These are phyloP conservation scores for Achroia grisella DNA, from an alignment of 1,140 invertebrate genomes.

Conservation along the genomic window DNA sequence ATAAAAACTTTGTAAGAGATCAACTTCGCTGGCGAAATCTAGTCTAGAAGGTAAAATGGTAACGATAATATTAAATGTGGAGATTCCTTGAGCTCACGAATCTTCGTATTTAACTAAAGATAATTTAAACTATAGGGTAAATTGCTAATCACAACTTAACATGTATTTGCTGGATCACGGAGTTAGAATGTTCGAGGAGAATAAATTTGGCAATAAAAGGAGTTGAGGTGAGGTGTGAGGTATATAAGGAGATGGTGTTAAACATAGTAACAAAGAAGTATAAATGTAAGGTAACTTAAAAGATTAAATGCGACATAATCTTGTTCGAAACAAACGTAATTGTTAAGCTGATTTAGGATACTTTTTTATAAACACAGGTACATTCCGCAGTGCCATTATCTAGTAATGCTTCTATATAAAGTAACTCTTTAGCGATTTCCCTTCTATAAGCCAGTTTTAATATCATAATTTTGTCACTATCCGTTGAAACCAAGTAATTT, in stretches of 20 bases:
- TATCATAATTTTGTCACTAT: constrained; percentile 5
- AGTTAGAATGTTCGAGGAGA: constrained; percentile 35
- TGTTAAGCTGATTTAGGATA: constrained; percentile 61
- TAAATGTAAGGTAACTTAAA: constrained; percentile 50
- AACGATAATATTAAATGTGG: constrained; percentile 38
- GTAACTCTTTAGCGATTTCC: constrained; percentile 41
- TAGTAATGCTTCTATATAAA: constrained; percentile 57
- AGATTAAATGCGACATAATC: constrained; percentile 54
- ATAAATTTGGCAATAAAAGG: constrained; percentile 59
- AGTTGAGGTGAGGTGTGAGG: constrained; percentile 24
- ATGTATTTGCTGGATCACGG: constrained; percentile 62
- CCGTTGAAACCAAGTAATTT: constrained; percentile 3
- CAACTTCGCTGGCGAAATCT: constrained; percentile 38
- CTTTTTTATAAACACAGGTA: constrained; percentile 66
- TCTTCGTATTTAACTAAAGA: constrained; percentile 53
- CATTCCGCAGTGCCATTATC: constrained; percentile 67
- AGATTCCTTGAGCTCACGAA: constrained; percentile 65
- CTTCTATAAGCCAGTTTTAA: constrained; percentile 39
- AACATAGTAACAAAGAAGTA: constrained; percentile 42
- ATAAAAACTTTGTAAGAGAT: constrained; percentile 1
- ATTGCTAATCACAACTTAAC: constrained; percentile 70
- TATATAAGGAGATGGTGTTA: constrained; percentile 34
- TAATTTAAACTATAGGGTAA: constrained; percentile 58
- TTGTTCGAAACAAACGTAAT: constrained; percentile 53
- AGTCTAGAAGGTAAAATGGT: constrained; percentile 22